Base-by-base conservation (phyloP, 2,113 vertebrate species). In the Bos javanicus region DNA sequence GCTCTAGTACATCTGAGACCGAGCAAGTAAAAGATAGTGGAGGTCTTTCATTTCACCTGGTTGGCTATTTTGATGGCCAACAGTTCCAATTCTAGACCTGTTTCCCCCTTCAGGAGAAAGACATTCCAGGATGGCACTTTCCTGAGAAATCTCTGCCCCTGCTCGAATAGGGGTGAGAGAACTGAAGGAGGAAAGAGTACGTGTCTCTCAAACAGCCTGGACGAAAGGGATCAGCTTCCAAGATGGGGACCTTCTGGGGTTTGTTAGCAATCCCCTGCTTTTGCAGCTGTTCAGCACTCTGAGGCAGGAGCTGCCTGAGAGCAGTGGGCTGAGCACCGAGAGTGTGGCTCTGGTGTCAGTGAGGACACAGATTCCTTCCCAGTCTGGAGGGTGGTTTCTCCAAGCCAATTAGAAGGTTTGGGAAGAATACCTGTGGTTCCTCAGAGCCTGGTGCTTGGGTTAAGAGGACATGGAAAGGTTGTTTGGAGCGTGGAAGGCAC, bases 181-280 rank as follows among this genome's bases (percentile, higher is more conserved):
- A 46, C 26, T 48, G 26, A 48, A 48, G 76, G 43, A 78, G 76
- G 26, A 43, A 30, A 10, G 14, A 48, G 76, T 11, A 46, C 30
- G 26, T 80, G 43, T 50, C 28, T 81, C 28, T 81, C 46, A 21
- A 19, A 81, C 0, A 2, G 46, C 46, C 46, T 50, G 30, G 50
- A 81, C 0, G 0, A 33, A 50, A 50, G 46, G 28, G 16, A 80
- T 12, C 2, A 0, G 43, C 26, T 30, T 78, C 26, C 15, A 46
- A 78, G 76, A 48, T 26, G 26, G 43, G 43, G 26, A 10, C 43
- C 26, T 80, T 48, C 46, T 16, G 14, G 76, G 43, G 43, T 80
- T 17, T 1, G 0, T 10, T 80, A 80, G 74, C 48, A 1, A 48
- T 39, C 43, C 76, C 76, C 26, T 0, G 2, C 76, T 48, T 15